These are phyloP conservation scores for Cryptus armator DNA, from an alignment of 2,888 invertebrate genomes.

Conservation along the genomic window DNA sequence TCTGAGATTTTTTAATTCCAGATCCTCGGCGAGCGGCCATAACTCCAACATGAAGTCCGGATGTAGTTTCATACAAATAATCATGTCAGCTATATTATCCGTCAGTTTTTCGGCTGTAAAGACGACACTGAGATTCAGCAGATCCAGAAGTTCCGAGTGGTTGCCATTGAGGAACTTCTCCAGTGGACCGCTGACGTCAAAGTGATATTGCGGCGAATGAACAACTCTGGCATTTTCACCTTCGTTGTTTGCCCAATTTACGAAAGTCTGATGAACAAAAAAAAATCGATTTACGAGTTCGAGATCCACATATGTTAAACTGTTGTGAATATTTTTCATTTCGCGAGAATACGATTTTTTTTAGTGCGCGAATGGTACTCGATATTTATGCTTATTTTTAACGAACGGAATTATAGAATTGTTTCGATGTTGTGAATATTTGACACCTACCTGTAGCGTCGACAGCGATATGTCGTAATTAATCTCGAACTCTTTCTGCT, in stretches of 20 bases:
- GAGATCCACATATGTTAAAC: background rate
- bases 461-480: constrained; percentile 75
- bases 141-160: constrained; percentile 72
- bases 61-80: constrained; percentile 72
- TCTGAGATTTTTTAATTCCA: constrained; percentile 71
- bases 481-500: constrained; percentile 74
- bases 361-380: background rate
- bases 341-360: background rate
- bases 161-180: constrained; percentile 69
- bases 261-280: constrained; percentile 74
- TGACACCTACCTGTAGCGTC: constrained; percentile 75
- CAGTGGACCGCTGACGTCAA: constrained; percentile 70
- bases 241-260: constrained; percentile 77
- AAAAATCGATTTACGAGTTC: background rate
- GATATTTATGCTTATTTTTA: background rate
- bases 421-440: background rate
- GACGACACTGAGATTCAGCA: constrained; percentile 77
- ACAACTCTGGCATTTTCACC: constrained; percentile 59
- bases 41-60: constrained; percentile 74
- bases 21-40: constrained; percentile 76
- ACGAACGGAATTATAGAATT: background rate
- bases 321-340: background rate
- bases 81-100: constrained; percentile 73
- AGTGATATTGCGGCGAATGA: constrained; percentile 42
- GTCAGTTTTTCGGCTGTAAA: constrained; percentile 76